Percentiles rank a stretch among this genome's conserved stretches.
phyloP scores from a whole-genome alignment of 2,888 invertebrate species.

The Drosophila melanosoma region DNA sequence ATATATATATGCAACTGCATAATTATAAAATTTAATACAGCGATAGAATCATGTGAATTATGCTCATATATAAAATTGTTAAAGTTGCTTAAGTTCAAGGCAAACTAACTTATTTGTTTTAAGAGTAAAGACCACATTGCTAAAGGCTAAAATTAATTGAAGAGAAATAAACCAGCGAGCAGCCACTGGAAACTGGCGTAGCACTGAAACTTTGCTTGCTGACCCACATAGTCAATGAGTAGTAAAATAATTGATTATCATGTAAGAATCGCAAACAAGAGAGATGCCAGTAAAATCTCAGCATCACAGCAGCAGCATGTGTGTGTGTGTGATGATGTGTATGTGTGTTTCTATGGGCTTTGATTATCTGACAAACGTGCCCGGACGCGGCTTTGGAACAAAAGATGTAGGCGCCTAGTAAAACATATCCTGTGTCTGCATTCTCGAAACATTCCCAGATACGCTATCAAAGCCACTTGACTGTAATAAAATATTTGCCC shows the following conservation, averaged over 20 bases:
- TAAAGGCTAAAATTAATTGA: conserved; percentile 53
- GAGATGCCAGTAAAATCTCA: conserved; percentile 58
- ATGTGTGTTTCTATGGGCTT: conserved; percentile 20
- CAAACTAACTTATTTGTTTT: conserved; percentile 16
- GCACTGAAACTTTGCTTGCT: conserved; percentile 43
- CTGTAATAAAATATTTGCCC: conserved; percentile 44
- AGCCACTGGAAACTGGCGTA: conserved; percentile 24
- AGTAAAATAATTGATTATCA: conserved; percentile 80
- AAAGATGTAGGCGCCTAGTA: conserved; percentile 36
- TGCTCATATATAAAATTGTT: not conserved
- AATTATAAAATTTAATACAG: not conserved
- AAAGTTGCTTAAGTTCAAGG: not conserved
- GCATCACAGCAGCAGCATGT: not conserved
- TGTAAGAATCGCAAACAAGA: conserved; percentile 56
- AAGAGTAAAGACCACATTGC: conserved; percentile 10
- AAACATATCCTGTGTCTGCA: not conserved
- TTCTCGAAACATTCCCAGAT: conserved; percentile 33
- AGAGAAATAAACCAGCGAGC: conserved; percentile 49
- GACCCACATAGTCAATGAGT: conserved; percentile 81
- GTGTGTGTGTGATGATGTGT: not conserved
- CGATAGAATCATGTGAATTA: not conserved
- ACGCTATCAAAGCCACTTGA: conserved; percentile 59
- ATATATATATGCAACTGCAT: not conserved
- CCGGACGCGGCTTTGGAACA: conserved; percentile 25
- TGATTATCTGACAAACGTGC: conserved; percentile 43